Base-by-base conservation (phyloP, 2,113 vertebrate genomes). In the Rhynchomys soricoides region DNA sequence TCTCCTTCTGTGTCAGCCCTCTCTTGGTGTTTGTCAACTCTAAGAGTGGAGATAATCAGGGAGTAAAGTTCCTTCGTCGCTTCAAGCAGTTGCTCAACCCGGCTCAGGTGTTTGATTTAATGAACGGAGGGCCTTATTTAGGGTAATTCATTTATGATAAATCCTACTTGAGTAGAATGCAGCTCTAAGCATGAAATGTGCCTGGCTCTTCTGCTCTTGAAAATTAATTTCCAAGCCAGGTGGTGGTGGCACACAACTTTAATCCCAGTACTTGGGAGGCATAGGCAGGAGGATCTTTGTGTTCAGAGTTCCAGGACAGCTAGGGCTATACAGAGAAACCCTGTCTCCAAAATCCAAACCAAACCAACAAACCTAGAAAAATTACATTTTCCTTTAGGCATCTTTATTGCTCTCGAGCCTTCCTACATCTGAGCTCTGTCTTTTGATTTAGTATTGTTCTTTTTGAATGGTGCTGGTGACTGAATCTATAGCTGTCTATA, bases 71-170 rank as follows among this genome's bases (percentile, higher is more conserved):
- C 97, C 99, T 99, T 62, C 99, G 99, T 24, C 99, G 99, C 90
- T 99, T 99, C 98, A 99, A 99, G 97, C 99, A 99, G 98, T 99
- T 99, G 64, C 99, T 99, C 93, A 99, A 99, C 98, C 99, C 99
- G 11, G 99, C 99, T 97, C 99, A 99, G 98, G 99, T 99, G 97
- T 99, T 99, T 95, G 99, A 99, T 98, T 99, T 99, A 98, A 99
- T 99, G 98, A 99, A 99, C 52, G 99, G 99, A 71, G 99, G 99
- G 95, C 99, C 99, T 95, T 99, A 99, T 97, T 99, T 99, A 95
- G 99, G 99, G 99, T 99, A 98, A 98, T 97, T 92, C 79, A 97
- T 96, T 98, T 94, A 93, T 94, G 50, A 97, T 95, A 91, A 87
- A 95, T 97, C 71, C 86, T 97, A 78, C 92, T 86, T 57, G 11